phyloP scores from a whole-genome alignment of 2,113 vertebrate genomes.

The Canis aureus region DNA sequence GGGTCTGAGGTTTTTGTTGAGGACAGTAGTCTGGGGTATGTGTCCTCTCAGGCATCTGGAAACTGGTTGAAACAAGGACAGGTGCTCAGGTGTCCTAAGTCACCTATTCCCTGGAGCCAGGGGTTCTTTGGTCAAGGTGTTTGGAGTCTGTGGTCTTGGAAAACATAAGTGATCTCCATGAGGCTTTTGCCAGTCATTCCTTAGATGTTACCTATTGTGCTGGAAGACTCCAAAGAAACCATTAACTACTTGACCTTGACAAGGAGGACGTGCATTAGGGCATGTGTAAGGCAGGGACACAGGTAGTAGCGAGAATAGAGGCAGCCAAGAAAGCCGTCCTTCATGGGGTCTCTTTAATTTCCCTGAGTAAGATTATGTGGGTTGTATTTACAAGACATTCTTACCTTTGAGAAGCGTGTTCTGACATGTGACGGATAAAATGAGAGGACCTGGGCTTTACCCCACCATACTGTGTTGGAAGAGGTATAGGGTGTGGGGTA shows the following conservation, averaged over 20 bases:
- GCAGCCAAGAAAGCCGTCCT: not conserved
- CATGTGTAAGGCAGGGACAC: rapidly evolving
- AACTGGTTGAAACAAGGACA: not conserved
- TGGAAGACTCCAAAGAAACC: not conserved
- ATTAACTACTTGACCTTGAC: not conserved
- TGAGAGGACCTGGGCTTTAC: not conserved
- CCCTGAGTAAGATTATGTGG: not conserved
- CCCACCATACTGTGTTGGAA: not conserved
- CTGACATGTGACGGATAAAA: not conserved
- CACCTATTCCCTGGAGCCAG: not conserved
- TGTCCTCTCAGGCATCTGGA: not conserved
- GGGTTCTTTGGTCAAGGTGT: not conserved
- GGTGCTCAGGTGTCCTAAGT: not conserved
- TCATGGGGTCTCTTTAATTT: not conserved
- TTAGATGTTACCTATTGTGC: not conserved
- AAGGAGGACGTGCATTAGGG: not conserved
- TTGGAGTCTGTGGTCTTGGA: not conserved
- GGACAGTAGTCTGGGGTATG: not conserved
- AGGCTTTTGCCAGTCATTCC: not conserved
- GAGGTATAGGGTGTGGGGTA: not conserved
- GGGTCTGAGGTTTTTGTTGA: not conserved
- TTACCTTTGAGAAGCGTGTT: not conserved
- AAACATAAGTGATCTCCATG: not conserved
- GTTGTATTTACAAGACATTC: not conserved
- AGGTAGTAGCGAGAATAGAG: not conserved